Conservation (phyloP, 92 coral and sea anemone genomes). For the Desmophyllum pertusum region DNA sequence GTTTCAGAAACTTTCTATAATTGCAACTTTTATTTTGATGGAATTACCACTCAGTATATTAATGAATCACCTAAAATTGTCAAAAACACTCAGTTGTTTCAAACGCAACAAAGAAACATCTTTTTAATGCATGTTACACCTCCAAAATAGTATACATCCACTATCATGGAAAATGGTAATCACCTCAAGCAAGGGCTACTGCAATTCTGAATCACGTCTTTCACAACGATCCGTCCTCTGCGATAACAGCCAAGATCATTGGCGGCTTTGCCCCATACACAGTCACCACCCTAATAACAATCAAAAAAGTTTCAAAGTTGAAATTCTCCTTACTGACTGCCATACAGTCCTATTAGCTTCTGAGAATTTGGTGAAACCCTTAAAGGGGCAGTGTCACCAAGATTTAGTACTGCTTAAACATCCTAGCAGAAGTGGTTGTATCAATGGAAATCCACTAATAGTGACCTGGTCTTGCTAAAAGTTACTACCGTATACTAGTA, state of each 20-base stretch:
- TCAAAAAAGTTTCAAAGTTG: not conserved
- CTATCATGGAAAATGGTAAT: too few relatives aligned
- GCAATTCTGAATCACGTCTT: conserved; percentile 18
- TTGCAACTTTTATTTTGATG: too few relatives aligned
- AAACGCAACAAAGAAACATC: too few relatives aligned
- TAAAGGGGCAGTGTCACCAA: too few relatives aligned
- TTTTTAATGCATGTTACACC: not conserved
- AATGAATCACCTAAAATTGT: not conserved
- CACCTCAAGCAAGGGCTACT: conserved; percentile 57
- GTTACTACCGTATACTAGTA: too few relatives aligned
- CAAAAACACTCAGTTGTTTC: not conserved
- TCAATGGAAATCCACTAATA: too few relatives aligned
- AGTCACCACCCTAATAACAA: conserved; percentile 49
- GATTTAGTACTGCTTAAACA: too few relatives aligned
- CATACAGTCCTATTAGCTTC: not conserved
- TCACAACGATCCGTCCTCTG: not conserved
- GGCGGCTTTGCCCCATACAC: conserved; percentile 46
- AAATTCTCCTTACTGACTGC: not conserved
- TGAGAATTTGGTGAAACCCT: not conserved
- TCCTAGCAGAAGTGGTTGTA: too few relatives aligned
- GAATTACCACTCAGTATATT: not conserved
- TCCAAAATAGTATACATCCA: too few relatives aligned
- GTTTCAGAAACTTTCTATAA: too few relatives aligned
- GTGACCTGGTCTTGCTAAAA: too few relatives aligned
- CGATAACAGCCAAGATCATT: conserved; percentile 19